Evolutionary conservation across 2,888 invertebrate genomes (phyloP).

Genomic region (Baccha elongata): DNA sequence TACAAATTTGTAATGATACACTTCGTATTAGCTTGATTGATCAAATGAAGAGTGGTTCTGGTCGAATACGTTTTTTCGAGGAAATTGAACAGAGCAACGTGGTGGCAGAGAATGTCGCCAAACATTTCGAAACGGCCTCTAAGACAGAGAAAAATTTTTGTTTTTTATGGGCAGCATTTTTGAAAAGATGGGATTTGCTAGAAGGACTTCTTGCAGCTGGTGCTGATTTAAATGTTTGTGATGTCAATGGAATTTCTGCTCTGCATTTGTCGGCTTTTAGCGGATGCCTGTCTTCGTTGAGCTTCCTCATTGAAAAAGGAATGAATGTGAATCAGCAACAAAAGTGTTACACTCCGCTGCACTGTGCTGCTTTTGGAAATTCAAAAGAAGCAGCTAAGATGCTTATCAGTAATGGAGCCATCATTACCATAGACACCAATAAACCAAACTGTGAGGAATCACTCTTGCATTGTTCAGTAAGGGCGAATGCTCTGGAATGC

Average conservation of each 20-base stretch:
- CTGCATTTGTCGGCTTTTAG: constrained; percentile 91
- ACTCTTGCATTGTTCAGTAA: constrained; percentile 92
- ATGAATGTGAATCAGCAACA: constrained; percentile 87
- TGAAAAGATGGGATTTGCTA: constrained; percentile 87
- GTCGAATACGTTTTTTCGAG: constrained; percentile 87
- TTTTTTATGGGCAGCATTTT: constrained; percentile 89
- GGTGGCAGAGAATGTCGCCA: constrained; percentile 84
- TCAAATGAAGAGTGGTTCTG: constrained; percentile 88
- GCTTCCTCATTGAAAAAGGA: constrained; percentile 87
- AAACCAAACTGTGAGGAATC: constrained; percentile 89
- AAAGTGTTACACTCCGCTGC: constrained; percentile 91
- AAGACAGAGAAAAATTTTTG: constrained; percentile 88
- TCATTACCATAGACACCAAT: constrained; percentile 87
- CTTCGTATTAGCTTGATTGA: constrained; percentile 89
- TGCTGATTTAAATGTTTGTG: constrained; percentile 88
- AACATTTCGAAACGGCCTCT: constrained; percentile 84
- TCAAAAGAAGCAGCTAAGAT: constrained; percentile 91
- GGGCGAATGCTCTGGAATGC: constrained; percentile 92
- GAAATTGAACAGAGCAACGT: constrained; percentile 89
- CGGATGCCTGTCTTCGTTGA: constrained; percentile 88
- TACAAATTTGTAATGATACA: constrained; percentile 89
- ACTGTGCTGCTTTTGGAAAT: constrained; percentile 95
- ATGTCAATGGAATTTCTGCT: constrained; percentile 89
- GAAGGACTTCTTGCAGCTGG: constrained; percentile 86
- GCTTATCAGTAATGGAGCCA: constrained; percentile 88